These are phyloP conservation scores for Drosophila monieri DNA, from an alignment of 2,888 invertebrate genomes.

Conservation along the genomic window DNA sequence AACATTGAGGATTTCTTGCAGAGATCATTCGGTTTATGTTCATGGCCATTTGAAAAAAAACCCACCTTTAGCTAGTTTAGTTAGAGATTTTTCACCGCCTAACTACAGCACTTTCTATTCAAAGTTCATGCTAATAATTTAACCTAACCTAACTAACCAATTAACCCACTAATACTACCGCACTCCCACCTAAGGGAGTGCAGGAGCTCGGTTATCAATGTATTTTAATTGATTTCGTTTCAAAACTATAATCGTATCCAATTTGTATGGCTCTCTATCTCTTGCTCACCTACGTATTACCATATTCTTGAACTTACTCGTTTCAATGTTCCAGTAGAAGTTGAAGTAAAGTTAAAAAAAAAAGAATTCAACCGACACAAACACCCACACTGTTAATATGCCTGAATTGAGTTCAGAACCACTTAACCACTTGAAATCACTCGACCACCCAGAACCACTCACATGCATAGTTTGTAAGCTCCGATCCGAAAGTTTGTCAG, in stretches of 20 bases:
- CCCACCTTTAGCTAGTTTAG: slow-evolving; percentile 17
- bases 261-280: slow-evolving; percentile 59
- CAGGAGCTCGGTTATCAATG: slow-evolving; percentile 14
- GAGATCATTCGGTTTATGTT: not conserved
- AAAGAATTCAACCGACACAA: slow-evolving; percentile 24
- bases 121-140: slow-evolving; percentile 40
- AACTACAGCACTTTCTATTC: slow-evolving; percentile 56
- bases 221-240: slow-evolving; percentile 60
- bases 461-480: slow-evolving; percentile 37
- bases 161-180: slow-evolving; percentile 29
- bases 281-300: slow-evolving; percentile 39
- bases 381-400: slow-evolving; percentile 17
- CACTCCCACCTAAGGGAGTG: not conserved
- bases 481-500: slow-evolving; percentile 20
- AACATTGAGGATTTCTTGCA: not conserved
- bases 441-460: slow-evolving; percentile 15
- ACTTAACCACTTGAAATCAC: slow-evolving; percentile 19
- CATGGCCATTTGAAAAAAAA: slow-evolving; percentile 1
- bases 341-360: slow-evolving; percentile 64
- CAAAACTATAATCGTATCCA: slow-evolving; percentile 43
- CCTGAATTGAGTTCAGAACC: slow-evolving; percentile 18
- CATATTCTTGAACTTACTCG: slow-evolving; percentile 37
- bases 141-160: slow-evolving; percentile 43
- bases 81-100: slow-evolving; percentile 24
- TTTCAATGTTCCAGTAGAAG: slow-evolving; percentile 69